phyloP scores from a whole-genome alignment of 1,140 invertebrate species.

The Eciton burchellii region DNA sequence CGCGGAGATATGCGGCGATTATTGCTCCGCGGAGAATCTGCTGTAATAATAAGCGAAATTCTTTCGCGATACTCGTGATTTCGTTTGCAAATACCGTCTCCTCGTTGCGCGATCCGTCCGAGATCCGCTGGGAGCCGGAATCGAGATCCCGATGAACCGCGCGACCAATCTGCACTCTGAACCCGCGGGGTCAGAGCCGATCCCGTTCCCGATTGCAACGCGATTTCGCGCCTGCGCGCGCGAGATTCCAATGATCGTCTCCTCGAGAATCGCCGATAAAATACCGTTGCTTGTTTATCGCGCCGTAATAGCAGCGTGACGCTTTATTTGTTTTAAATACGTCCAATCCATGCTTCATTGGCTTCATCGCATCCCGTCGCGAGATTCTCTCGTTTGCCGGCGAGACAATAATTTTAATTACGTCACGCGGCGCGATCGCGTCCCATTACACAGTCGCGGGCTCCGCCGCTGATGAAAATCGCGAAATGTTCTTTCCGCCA shows the following conservation, averaged over 20 bases:
- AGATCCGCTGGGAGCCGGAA: constrained; percentile 39
- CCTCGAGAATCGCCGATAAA: constrained; percentile 16
- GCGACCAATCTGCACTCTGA: constrained; percentile 62
- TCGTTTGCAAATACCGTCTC: constrained; percentile 67
- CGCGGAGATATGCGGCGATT: constrained; percentile 57
- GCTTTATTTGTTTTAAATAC: neutral
- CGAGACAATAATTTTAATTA: constrained; percentile 51
- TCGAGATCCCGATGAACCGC: constrained; percentile 70
- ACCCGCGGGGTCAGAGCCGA: constrained; percentile 59
- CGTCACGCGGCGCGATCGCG: constrained; percentile 13
- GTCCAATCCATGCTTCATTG: neutral
- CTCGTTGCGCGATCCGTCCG: constrained; percentile 58
- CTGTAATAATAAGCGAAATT: constrained; percentile 73
- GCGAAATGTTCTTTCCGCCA: constrained; percentile 40
- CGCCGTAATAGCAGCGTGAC: neutral
- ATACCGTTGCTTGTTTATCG: neutral
- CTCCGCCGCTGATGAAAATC: constrained; percentile 44
- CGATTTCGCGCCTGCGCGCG: constrained; percentile 11
- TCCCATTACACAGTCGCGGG: constrained; percentile 44
- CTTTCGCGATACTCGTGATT: constrained; percentile 72
- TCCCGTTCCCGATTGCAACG: neutral
- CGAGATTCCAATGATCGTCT: neutral
- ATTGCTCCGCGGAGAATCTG: constrained; percentile 39
- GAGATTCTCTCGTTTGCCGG: neutral
- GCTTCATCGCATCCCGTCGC: neutral